Base-by-base conservation (phyloP, 2,113 vertebrate genomes). In the Tringa solitaria region DNA sequence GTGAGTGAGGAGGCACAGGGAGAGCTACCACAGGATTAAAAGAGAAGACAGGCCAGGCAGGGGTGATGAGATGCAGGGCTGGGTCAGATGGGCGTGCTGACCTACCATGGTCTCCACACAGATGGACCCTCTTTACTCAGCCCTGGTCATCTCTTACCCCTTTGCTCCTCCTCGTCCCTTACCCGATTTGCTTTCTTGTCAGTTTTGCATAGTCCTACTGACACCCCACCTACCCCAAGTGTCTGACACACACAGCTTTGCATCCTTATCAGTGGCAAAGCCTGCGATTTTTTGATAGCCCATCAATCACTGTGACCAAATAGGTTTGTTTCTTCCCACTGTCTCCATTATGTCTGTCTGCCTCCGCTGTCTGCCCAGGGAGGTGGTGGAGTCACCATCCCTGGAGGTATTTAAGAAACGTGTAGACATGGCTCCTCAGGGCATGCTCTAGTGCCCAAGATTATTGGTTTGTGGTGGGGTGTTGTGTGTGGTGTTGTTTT, bases 161-260 rank as follows among this genome's bases (percentile, higher is more conserved):
- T 43, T 65, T 43, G 7, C 18, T 51, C 18, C 45, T 65, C 17
- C 10, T 8, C 32, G 26, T 26, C 9, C 14, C 24, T 30, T 54
- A 46, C 5, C 7, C 2, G 0, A 16, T 70, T 30, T 1, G 0
- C 23, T 70, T 28, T 27, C 11, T 54, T 5, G 0, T 51, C 21
- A 37, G 23, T 46, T 79, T 63, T 46, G 9, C 28, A 30, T 24
- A 28, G 48, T 24, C 14, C 27, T 33, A 54, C 39, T 79, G 56
- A 79, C 19, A 30, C 9, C 19, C 24, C 15, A 33, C 28, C 22
- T 19, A 37, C 15, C 28, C 15, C 24, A 56, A 37, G 54, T 46
- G 54, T 17, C 48, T 30, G 41, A 30, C 24, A 73, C n/a, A 54
- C 6, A 1, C 19, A 70, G 10, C 15, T 63, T 54, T 54, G 23